Percentiles rank a stretch among this genome's conserved stretches.
phyloP scores from a whole-genome alignment of 2,888 invertebrate species.

The Lasioglossum zephyrum region DNA sequence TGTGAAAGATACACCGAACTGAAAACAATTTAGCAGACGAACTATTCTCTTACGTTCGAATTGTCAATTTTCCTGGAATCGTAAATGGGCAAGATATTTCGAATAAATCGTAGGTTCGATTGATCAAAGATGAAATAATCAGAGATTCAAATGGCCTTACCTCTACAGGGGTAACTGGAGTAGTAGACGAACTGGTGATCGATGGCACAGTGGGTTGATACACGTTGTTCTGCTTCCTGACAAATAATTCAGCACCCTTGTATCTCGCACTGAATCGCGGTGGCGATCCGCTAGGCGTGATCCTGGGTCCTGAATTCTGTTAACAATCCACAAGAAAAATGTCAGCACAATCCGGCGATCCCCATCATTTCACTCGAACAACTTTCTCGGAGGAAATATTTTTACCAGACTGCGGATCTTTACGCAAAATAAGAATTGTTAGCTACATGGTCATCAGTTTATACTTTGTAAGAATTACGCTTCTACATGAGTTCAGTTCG shows the following conservation, averaged over 20 bases:
- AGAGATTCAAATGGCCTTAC: constrained; percentile 69
- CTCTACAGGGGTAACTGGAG: constrained; percentile 76
- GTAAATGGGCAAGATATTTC: not conserved
- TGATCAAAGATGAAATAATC: not conserved
- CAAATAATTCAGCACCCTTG: constrained; percentile 81
- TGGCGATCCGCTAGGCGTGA: constrained; percentile 80
- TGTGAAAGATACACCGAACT: not conserved
- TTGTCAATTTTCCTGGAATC: not conserved
- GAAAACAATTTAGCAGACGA: not conserved
- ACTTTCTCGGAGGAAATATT: not conserved
- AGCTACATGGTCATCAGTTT: too few species aligned
- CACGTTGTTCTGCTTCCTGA: constrained; percentile 75
- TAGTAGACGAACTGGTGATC: constrained; percentile 75
- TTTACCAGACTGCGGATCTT: too few species aligned
- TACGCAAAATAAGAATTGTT: too few species aligned
- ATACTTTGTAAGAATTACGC: too few species aligned
- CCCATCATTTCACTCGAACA: not conserved
- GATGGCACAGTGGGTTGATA: constrained; percentile 77
- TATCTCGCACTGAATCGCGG: constrained; percentile 82
- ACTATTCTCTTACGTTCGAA: not conserved
- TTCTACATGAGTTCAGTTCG: too few species aligned
- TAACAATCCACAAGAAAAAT: constrained; percentile 18
- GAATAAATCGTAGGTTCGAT: not conserved
- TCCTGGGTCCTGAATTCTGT: constrained; percentile 78
- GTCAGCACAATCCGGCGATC: not conserved